Evolutionary conservation across 2,888 invertebrate species (phyloP).

Genomic region (Hyposoter dolosus): DNA sequence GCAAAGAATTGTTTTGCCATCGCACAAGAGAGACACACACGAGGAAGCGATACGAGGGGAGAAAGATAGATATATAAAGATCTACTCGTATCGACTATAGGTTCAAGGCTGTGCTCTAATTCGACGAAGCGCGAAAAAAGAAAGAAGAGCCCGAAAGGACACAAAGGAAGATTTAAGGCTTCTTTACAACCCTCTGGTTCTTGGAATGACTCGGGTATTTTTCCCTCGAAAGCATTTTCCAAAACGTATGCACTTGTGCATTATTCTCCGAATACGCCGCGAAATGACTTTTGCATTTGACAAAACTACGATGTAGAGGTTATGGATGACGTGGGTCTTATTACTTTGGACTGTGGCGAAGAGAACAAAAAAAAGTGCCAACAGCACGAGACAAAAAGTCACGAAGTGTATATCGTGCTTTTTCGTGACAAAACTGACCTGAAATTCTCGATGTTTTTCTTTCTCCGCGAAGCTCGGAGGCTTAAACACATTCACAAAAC

Average conservation of each 20-base stretch:
- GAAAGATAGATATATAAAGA: slow-evolving; percentile 19
- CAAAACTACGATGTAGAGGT: slow-evolving; percentile 39
- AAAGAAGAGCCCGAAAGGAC: slow-evolving; percentile 33
- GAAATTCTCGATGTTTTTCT: slow-evolving; percentile 1
- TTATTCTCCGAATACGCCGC: background rate
- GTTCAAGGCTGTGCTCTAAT: slow-evolving; percentile 65
- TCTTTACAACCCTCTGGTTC: background rate
- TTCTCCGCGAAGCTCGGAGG: background rate
- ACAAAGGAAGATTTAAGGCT: slow-evolving; percentile 19
- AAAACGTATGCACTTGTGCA: background rate
- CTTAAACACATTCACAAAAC: background rate
- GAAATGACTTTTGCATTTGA: slow-evolving; percentile 20
- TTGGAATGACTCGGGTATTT: background rate
- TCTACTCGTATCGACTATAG: slow-evolving; percentile 29
- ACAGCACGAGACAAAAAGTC: background rate
- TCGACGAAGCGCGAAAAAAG: slow-evolving; percentile 48
- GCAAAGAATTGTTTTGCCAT: slow-evolving; percentile 12
- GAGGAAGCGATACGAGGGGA: slow-evolving; percentile 21
- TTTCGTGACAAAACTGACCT: slow-evolving; percentile 56
- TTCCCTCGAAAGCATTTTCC: background rate
- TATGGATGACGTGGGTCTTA: slow-evolving; percentile 42
- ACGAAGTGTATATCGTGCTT: background rate
- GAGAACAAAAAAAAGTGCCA: slow-evolving; percentile 13
- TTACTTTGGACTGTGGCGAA: slow-evolving; percentile 27
- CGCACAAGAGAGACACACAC: background rate